phyloP scores from a whole-genome alignment of 2,113 vertebrate genomes.

The Chascanopsetta lugubris region DNA sequence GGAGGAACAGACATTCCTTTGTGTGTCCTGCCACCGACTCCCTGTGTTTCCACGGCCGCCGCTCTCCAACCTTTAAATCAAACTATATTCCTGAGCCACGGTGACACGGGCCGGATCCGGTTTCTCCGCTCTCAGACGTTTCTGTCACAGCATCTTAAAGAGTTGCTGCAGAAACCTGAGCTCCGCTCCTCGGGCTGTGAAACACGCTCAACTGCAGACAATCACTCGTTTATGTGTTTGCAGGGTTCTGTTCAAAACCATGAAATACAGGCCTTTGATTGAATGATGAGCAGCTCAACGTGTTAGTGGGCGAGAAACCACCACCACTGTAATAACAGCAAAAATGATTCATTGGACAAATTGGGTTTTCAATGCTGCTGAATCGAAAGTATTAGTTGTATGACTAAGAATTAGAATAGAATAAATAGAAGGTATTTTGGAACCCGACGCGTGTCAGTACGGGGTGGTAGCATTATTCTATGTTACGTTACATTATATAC shows the following conservation, averaged over 20 bases:
- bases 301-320: too few species aligned
- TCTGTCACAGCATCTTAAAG: conserved; percentile 76
- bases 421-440: too few species aligned
- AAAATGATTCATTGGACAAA: too few species aligned
- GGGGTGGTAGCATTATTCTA: too few species aligned
- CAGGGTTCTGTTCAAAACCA: too few species aligned
- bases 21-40: conserved; percentile 49
- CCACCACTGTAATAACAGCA: too few species aligned
- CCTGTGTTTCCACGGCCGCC: conserved; percentile 65
- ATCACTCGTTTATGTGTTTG: too few species aligned
- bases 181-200: conserved; percentile 39
- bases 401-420: too few species aligned
- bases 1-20: conserved; percentile 75
- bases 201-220: conserved; percentile 48
- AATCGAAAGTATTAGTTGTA: too few species aligned
- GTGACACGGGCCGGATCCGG: conserved; percentile 72
- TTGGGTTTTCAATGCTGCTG: too few species aligned
- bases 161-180: conserved; percentile 64
- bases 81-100: conserved; percentile 72
- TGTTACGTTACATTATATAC: too few species aligned
- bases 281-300: not conserved
- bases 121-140: conserved; percentile 71
- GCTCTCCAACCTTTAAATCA: conserved; percentile 72
- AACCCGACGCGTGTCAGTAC: too few species aligned
- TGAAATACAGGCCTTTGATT: conserved; percentile 50